Percentiles rank a stretch among this genome's conserved stretches.
Conservation (phyloP, 1,140 invertebrate genomes). For the Tigriopus japonicus region DNA sequence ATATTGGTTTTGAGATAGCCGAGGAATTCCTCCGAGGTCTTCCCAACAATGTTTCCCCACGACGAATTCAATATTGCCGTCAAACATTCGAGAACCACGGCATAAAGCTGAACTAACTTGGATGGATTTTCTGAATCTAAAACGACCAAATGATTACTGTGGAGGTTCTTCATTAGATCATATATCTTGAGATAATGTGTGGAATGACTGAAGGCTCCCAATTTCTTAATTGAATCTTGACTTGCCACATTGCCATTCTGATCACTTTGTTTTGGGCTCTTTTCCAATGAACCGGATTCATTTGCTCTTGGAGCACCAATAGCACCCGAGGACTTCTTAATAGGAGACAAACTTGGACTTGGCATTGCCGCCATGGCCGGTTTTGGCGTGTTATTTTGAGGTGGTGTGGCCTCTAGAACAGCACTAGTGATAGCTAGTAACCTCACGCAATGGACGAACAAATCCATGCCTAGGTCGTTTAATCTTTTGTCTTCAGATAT, state of each 20-base stretch:
- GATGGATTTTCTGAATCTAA: neutral
- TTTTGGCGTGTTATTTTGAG: neutral
- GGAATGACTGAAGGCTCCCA: constrained; percentile 42
- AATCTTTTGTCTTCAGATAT: no score
- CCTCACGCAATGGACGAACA: no score
- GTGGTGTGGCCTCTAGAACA: neutral
- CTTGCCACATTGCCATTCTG: neutral
- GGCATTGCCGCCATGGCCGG: neutral
- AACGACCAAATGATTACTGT: constrained; percentile 44
- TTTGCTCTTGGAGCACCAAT: neutral
- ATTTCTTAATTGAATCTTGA: constrained; percentile 16
- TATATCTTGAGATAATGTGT: constrained; percentile 58
- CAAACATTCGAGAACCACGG: neutral
- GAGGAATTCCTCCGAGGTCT: constrained; percentile 58
- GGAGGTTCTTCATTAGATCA: constrained; percentile 48
- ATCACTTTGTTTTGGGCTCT: neutral
- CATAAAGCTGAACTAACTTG: neutral
- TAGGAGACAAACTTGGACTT: neutral
- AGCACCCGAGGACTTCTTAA: neutral
- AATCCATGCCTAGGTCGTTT: no score
- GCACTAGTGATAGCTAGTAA: no score
- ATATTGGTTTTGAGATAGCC: constrained; percentile 51
- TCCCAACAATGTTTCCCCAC: constrained; percentile 27
- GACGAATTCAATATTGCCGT: neutral
- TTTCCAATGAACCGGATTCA: neutral